Conservation (phyloP, 2,113 vertebrate species). For the Clarias magur region DNA sequence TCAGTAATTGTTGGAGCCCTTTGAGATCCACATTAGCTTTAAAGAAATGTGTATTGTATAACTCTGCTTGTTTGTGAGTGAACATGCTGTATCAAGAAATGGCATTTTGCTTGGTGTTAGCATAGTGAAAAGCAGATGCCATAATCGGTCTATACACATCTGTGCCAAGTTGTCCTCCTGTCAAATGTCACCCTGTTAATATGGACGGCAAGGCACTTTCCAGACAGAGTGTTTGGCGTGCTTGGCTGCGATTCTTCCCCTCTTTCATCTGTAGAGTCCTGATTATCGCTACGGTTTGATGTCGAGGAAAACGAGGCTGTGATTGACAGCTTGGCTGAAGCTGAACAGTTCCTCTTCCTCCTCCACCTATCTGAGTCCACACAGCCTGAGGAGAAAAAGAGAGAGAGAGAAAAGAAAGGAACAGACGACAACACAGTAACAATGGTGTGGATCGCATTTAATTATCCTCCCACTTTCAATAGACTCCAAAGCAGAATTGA, state of each 20-base stretch:
- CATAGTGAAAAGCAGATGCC: background rate
- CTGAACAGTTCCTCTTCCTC: conserved; percentile 42
- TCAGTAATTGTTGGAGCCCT: background rate
- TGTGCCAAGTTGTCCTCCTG: conserved; percentile 57
- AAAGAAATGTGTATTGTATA: background rate
- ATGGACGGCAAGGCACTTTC: conserved; percentile 57
- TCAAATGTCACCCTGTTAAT: conserved; percentile 64
- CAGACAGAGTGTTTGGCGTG: conserved; percentile 46
- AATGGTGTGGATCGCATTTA: conserved; percentile 59
- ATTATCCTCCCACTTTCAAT: conserved; percentile 60
- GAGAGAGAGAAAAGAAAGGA: background rate
- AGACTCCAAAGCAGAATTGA: conserved; percentile 55
- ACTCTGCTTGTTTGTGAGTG: background rate
- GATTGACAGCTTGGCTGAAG: conserved; percentile 65
- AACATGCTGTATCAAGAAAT: background rate
- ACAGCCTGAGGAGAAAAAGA: conserved; percentile 11
- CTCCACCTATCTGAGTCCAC: conserved; percentile 42
- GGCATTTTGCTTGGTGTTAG: conserved; percentile 3
- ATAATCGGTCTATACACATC: conserved; percentile 43
- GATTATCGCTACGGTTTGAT: conserved; percentile 70
- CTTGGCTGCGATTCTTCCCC: conserved; percentile 51
- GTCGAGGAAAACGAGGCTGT: conserved; percentile 59
- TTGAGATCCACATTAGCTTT: background rate
- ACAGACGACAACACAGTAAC: conserved; percentile 46
- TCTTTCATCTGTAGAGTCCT: conserved; percentile 56